Base-by-base conservation (phyloP, 2,113 vertebrate genomes). In the Nyctibius bracteatus region DNA sequence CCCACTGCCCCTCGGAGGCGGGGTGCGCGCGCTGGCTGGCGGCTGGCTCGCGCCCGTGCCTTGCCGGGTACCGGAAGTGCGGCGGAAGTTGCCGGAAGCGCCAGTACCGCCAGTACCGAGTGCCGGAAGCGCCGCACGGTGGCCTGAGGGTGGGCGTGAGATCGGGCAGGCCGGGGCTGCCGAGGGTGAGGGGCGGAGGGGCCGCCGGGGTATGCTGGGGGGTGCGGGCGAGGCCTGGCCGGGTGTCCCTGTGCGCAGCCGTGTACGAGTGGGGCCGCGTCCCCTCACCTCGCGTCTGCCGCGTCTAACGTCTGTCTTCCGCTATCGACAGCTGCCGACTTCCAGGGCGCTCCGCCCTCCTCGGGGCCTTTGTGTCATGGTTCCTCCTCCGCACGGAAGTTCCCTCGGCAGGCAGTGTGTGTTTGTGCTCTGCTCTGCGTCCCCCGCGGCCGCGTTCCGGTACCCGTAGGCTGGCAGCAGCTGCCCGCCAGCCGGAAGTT, bases 61-160 rank as follows among this genome's bases (percentile, higher is more conserved):
- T 17, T 22, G 14, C n/a, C 6, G 58, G 27, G 25, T 30, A 33
- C 61, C 85, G 91, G 95, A 92, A 94, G 30, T 1, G 58, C 7
- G 12, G 18, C 0, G 9, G 28, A 1, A 31, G 25, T 14, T 33
- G 10, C n/a, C 65, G 65, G 63, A 28, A 62, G 86, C 4, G 23
- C 0, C 1, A n/a, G 7, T 2, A 0, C 7, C 4, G 23, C 0
- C 1, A n/a, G 7, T 2, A 0, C 7, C 2, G 39, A 0, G 0
- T 12, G 18, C 20, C 14, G 77, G 49, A 57, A 52, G 43, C 1
- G 25, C 20, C 2, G 51, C 2, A 10, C 4, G 5, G 35, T 10
- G 47, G 24, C 3, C 2, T 2, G 28, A 0, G 47, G 28, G 31
- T 9, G 47, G 4, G 41, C 4, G 7, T 7, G 65, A 1, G 46